A percentile compares a stretch with the other conserved stretches of the same genome.
Conservation (phyloP, 2,113 vertebrate species). For the Furnarius figulus region DNA sequence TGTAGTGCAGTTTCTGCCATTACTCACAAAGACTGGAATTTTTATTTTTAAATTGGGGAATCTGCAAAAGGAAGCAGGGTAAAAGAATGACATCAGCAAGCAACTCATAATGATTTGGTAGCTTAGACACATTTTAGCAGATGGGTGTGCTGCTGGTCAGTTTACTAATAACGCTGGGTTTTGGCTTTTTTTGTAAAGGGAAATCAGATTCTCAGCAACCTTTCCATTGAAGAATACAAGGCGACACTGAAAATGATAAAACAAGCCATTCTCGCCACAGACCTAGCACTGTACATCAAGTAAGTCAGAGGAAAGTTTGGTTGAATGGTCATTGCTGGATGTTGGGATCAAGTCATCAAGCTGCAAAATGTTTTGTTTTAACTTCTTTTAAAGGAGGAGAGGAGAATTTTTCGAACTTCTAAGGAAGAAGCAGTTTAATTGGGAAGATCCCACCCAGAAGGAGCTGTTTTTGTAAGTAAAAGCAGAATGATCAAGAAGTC, state of each 20-base stretch:
- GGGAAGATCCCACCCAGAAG: conserved; percentile 88
- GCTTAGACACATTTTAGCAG: background rate
- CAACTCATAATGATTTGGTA: background rate
- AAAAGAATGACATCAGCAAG: background rate
- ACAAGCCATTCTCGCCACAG: conserved; percentile 95
- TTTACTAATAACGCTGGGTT: background rate
- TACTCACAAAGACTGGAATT: background rate
- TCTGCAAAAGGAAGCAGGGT: background rate
- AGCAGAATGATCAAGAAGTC: background rate
- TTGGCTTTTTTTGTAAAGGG: conserved; percentile 76
- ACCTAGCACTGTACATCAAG: conserved; percentile 95
- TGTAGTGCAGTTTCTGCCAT: background rate
- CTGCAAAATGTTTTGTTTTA: background rate
- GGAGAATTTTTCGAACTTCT: conserved; percentile 96
- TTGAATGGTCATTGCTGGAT: background rate
- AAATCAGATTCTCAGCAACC: conserved; percentile 93
- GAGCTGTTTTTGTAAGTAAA: conserved; percentile 89
- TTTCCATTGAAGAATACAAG: conserved; percentile 96
- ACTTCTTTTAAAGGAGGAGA: conserved; percentile 77
- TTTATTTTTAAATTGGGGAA: conserved; percentile 25
- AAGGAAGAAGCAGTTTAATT: conserved; percentile 88
- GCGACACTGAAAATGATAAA: conserved; percentile 93
- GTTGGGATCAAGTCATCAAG: background rate
- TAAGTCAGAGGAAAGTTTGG: conserved; percentile 73
- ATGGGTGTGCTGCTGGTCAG: background rate